Evolutionary conservation across 2,797 vertebrate genomes (phyloP).

Genomic region (Dryobates pubescens): DNA sequence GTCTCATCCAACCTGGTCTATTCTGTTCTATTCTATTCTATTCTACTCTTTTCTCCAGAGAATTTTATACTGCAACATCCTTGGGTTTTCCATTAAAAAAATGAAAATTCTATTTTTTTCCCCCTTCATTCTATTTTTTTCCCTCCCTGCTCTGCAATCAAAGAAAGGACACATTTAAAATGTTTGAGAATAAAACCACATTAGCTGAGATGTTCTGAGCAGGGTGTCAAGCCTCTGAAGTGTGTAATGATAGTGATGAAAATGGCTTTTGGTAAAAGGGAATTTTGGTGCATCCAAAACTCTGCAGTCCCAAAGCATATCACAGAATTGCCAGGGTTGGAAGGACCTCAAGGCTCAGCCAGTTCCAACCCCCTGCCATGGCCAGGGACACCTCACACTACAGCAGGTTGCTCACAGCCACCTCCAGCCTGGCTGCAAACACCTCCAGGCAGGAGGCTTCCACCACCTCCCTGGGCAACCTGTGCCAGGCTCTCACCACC

Average conservation of each 20-base stretch:
- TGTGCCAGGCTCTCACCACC: no score
- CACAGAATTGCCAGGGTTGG: no score
- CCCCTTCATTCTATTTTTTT: accelerated
- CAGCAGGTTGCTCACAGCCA: no score
- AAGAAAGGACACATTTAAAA: neutral
- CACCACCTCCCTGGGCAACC: no score
- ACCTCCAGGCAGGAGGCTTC: no score
- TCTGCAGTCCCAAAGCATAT: constrained; percentile 25
- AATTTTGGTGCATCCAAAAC: constrained; percentile 34
- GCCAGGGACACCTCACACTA: no score
- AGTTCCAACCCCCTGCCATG: no score
- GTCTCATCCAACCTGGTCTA: no score
- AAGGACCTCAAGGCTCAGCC: no score
- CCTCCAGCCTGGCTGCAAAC: no score
- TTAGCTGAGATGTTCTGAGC: neutral
- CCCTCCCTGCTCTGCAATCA: neutral
- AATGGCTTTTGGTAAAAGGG: constrained; percentile 21
- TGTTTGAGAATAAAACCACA: neutral
- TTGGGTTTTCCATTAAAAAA: accelerated
- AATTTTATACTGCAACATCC: neutral
- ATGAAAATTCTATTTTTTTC: accelerated
- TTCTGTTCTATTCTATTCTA: no score
- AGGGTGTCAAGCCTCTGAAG: neutral
- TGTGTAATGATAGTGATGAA: constrained; percentile 11
- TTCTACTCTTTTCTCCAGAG: no score